Base-by-base conservation (phyloP, 2,797 vertebrate species). In the Platalea minor region DNA sequence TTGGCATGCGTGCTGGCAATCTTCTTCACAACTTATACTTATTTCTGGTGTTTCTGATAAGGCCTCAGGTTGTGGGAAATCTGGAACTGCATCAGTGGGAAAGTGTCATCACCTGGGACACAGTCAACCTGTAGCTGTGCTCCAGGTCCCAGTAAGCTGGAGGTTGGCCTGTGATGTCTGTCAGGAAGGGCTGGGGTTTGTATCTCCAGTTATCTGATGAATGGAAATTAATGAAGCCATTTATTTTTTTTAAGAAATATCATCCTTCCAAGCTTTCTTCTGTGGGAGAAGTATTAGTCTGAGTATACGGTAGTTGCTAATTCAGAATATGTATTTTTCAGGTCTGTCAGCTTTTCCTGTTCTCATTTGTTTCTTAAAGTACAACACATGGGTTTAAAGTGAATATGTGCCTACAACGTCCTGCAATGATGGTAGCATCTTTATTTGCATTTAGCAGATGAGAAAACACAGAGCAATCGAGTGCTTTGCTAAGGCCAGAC, bases 391-490 rank as follows among this genome's bases (percentile, higher is more conserved):
- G 26, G 73, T 78, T 72, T 70, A 54, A 85, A 64, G 57, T 59
- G 53, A 33, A 0, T 25, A 12, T 8, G 20, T 78, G 37, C 37
- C 50, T 61, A 23, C 7, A 26, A 6, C 9, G 7, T 31, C 28
- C 16, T 45, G 16, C 45, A 64, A 43, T 54, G 81, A 43, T 26
- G 56, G 45, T 25, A 67, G 24, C 45, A 18, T 41, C 77, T 43
- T 61, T 50, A n/a, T 50, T 75, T 81, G 43, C 20, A 7, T 54
- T 75, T 73, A 2, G 0, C 43, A 69, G 77, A 18, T 75, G 53
- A 75, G 53, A 31, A 88, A 76, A 59, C 1, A 1, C 20, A 15
- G 41, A 43, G n/a, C 2, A 1, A 45, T 46, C 0, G 3, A 59
- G 37, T 45, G 46, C 33, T 79, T 77, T 80, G 23, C 51, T 60